Conservation (phyloP, 2,797 vertebrate species). For the Pangasius larnaudii region DNA sequence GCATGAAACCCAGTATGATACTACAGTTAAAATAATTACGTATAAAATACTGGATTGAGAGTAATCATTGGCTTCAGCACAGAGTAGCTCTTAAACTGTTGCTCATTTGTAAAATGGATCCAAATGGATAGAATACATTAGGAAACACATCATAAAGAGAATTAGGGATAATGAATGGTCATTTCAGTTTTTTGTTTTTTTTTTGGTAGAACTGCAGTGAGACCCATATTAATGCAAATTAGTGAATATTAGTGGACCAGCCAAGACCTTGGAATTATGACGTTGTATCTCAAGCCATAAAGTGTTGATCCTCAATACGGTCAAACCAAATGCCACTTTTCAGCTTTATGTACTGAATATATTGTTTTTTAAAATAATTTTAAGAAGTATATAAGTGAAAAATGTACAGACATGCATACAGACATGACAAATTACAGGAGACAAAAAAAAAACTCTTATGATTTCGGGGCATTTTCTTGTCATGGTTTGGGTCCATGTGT, state of each 20-base stretch:
- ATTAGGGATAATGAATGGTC: background rate
- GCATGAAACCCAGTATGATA: slow-evolving; percentile 12
- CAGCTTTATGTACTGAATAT: background rate
- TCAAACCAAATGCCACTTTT: background rate
- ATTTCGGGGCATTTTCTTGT: background rate
- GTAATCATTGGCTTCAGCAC: slow-evolving; percentile 18
- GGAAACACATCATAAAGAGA: background rate
- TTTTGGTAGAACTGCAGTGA: background rate
- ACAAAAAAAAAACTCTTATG: background rate
- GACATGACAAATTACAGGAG: background rate
- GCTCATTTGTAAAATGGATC: slow-evolving; percentile 26
- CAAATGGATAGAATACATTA: slow-evolving; percentile 26
- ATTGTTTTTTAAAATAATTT: background rate
- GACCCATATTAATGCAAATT: background rate
- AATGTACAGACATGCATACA: background rate
- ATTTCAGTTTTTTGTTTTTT: background rate
- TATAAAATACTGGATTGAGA: slow-evolving; percentile 1
- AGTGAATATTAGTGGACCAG: background rate
- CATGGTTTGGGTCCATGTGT: background rate
- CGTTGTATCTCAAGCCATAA: background rate
- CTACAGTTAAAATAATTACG: slow-evolving; percentile 23
- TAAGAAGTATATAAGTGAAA: background rate
- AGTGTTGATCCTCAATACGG: background rate
- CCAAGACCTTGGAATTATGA: background rate
- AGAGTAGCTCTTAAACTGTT: slow-evolving; percentile 28